A percentile compares a stretch with the other conserved stretches of the same genome.
phyloP scores from a whole-genome alignment of 1,140 invertebrate species.

The Anastrepha obliqua region DNA sequence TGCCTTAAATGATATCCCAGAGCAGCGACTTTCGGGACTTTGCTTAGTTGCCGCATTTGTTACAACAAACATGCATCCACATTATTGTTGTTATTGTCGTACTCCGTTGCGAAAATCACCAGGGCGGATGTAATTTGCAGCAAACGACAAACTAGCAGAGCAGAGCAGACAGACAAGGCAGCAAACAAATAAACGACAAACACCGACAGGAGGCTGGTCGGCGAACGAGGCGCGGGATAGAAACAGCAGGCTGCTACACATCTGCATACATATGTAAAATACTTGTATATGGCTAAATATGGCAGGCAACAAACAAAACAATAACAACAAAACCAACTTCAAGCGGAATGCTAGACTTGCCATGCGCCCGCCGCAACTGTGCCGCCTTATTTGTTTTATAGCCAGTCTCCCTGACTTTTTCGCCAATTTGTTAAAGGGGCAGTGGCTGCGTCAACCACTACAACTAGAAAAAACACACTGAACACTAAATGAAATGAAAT shows the following conservation, averaged over 20 bases:
- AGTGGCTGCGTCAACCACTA: not conserved
- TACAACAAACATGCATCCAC: not conserved
- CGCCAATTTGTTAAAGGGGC: not conserved
- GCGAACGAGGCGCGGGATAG: not conserved
- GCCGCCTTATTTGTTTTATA: conserved; percentile 42
- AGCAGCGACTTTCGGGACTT: conserved; percentile 7
- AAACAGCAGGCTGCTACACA: not conserved
- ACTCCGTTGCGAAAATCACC: conserved; percentile 6
- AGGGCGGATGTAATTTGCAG: conserved; percentile 54
- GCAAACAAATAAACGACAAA: not conserved
- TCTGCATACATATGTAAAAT: not conserved
- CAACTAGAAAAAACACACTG: not conserved
- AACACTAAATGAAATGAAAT: conserved; percentile 51
- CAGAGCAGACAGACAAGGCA: conserved; percentile 28
- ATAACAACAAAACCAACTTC: not conserved
- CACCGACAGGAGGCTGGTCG: not conserved
- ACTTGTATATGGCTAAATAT: not conserved
- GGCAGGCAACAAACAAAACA: conserved; percentile 26
- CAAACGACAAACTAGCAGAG: conserved; percentile 38
- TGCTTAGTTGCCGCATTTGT: not conserved
- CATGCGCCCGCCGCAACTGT: conserved; percentile 34
- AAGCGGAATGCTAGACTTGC: conserved; percentile 38
- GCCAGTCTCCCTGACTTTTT: conserved; percentile 4
- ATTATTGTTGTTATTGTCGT: conserved; percentile 3
- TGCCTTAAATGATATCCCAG: conserved; percentile 11